A percentile compares a stretch with the other conserved stretches of the same genome.
Conservation (phyloP, 2,797 vertebrate species). For the Cephalopachus bancanus region DNA sequence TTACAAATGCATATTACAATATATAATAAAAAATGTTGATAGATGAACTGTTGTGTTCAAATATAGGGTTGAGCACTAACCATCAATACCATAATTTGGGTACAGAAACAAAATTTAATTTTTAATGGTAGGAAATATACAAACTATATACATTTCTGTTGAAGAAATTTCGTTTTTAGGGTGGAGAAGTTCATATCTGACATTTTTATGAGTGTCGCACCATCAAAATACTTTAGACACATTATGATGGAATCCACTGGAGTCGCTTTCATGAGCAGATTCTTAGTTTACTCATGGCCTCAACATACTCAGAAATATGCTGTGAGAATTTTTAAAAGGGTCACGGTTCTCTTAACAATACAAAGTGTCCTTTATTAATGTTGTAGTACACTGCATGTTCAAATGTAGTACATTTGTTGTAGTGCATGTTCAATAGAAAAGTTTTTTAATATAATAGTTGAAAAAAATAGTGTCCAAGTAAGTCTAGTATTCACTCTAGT, state of each 20-base stretch:
- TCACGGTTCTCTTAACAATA: background rate
- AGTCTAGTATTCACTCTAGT: background rate
- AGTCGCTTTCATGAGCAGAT: background rate
- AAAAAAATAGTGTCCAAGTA: background rate
- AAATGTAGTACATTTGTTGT: no score
- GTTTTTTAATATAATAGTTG: background rate
- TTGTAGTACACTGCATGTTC: background rate
- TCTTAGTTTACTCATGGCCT: background rate
- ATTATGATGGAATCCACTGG: background rate
- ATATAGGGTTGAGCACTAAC: background rate
- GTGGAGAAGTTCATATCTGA: background rate
- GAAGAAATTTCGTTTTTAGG: background rate
- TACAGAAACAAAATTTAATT: background rate
- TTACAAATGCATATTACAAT: background rate
- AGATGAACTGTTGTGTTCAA: background rate
- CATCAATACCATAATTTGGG: background rate
- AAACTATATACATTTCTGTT: background rate
- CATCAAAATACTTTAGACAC: background rate
- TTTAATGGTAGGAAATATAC: background rate
- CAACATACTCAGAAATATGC: background rate
- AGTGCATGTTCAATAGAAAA: no score
- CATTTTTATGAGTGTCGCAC: background rate
- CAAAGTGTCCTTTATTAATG: background rate
- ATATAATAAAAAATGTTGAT: conserved; percentile 62
- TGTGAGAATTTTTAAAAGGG: background rate